A percentile compares a stretch with the other conserved stretches of the same genome.
These are phyloP conservation scores for Coronaproctus castanopsis DNA, from an alignment of 2,888 invertebrate species.

Conservation along the genomic window DNA sequence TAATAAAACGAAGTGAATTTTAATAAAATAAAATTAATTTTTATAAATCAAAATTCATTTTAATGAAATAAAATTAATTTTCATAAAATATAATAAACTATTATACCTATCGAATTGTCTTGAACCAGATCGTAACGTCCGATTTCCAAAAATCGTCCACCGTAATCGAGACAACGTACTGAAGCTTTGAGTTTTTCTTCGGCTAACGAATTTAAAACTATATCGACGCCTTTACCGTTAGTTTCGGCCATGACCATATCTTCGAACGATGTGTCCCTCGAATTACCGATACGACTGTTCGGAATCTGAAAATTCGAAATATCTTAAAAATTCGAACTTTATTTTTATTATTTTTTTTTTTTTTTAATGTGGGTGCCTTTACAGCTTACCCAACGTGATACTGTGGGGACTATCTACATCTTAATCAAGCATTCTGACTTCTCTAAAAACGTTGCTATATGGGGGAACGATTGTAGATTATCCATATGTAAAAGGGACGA, in stretches of 20 bases:
- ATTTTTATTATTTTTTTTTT: background rate
- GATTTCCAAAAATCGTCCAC: conserved; percentile 61
- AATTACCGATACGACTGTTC: conserved; percentile 59
- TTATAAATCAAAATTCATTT: too few species aligned
- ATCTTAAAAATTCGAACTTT: too few species aligned
- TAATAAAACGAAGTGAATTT: too few species aligned
- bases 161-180: conserved; percentile 35
- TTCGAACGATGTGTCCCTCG: conserved; percentile 71
- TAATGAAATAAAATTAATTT: too few species aligned
- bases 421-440: too few species aligned
- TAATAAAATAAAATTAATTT: too few species aligned
- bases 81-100: background rate
- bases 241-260: conserved; percentile 59
- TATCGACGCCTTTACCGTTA: conserved; percentile 68
- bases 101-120: conserved; percentile 38
- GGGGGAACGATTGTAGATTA: too few species aligned
- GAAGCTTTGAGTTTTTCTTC: conserved; percentile 71
- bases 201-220: conserved; percentile 75
- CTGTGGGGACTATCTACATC: too few species aligned
- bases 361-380: background rate
- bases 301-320: conserved; percentile 29
- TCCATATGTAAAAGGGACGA: too few species aligned
- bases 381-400: too few species aligned
- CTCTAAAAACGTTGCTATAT: too few species aligned
- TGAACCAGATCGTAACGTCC: conserved; percentile 61